These are phyloP conservation scores for Equus quagga DNA, from an alignment of 2,113 vertebrate species.

Conservation along the genomic window DNA sequence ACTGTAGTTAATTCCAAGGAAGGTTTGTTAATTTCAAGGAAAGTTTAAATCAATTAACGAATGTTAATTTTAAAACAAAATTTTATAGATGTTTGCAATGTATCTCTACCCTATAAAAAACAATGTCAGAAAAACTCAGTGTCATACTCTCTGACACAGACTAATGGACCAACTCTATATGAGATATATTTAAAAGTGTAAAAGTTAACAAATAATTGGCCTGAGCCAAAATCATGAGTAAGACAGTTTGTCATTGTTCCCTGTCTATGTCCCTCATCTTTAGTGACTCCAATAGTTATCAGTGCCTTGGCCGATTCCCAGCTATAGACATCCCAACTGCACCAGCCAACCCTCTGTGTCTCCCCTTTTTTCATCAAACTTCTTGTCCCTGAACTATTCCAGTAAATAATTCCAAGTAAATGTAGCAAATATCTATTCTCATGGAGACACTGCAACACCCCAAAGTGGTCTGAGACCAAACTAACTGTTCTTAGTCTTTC, in stretches of 20 bases:
- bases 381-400: conserved; percentile 5
- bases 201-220: not conserved
- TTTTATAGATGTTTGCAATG: not conserved
- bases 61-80: conserved; percentile 19
- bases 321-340: not conserved
- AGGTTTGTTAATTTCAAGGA: not conserved
- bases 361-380: not conserved
- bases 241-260: not conserved
- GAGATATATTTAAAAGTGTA: not conserved
- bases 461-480: not conserved
- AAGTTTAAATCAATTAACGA: conserved; percentile 7
- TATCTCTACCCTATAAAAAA: not conserved
- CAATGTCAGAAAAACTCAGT: not conserved
- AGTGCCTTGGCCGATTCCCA: not conserved
- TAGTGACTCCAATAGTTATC: not conserved
- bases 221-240: not conserved
- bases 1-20: not conserved
- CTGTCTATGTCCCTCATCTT: not conserved
- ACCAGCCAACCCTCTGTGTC: not conserved
- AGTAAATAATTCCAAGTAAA: not conserved
- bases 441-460: not conserved
- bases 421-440: not conserved
- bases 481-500: conserved; percentile 15
- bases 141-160: not conserved
- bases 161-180: not conserved